Evolutionary conservation across 2,797 vertebrate species (phyloP), one percentile per base, ranked within the genome.

Genomic region (Taeniopygia guttata): DNA sequence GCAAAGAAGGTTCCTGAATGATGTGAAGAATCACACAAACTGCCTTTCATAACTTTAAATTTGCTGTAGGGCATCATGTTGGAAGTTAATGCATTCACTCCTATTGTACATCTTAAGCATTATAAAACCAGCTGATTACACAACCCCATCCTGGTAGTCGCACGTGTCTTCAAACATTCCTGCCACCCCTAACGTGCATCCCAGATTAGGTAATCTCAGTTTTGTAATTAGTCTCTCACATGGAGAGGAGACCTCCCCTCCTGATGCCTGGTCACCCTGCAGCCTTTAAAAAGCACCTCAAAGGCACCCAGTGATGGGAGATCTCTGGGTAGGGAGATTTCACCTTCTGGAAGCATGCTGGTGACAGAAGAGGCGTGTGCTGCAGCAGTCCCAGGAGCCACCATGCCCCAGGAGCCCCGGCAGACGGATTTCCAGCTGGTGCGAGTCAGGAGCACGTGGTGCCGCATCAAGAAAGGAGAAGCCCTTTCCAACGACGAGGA

Each of bases 341-440:
- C 38, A 27, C 63, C 80, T 72, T 78, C 63, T 75, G 40, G 69
- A 91, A 83, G 34, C 42, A 97, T 97, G 96, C 96, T 91, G 0
- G 84, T 75, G 59, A 96, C 93, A 1, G 84, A 97, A 84, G 96
- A 96, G 26, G 56, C 62, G 20, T 80, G 94, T 77, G 63, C 91
- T 13, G 19, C 94, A 5, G 59, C 72, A 11, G 82, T 87, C 14
- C 88, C 48, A 2, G 55, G 16, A 54, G 66, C 69, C 45, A 11
- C 66, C 30, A 32, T 84, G 21, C 17, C 79, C 16, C 93, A 78
- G 55, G 68, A 96, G 69, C 80, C 95, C 25, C 97, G 5, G 64
- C 97, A 96, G 76, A 98, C 93, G 0, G 98, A 98, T 54, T 98
- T 97, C 78, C 98, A 97, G 69, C 96, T 99, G 81, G 97, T 98